Percentiles rank a stretch among this genome's conserved stretches.
phyloP scores from a whole-genome alignment of 2,888 invertebrate genomes.

The Rhagophthalmus giganteus region DNA sequence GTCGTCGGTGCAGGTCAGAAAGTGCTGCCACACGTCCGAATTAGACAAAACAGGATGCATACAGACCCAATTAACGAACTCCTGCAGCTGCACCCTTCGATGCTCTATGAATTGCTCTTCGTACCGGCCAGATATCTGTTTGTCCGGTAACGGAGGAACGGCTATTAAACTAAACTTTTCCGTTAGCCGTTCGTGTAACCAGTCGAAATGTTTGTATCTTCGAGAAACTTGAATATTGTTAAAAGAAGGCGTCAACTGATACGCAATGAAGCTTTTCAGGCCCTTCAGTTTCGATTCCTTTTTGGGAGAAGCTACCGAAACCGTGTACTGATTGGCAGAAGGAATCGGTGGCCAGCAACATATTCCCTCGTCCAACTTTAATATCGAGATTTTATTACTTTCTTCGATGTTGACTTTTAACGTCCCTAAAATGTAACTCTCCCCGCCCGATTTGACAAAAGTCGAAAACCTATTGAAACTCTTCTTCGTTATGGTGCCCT shows the following conservation, averaged over 20 bases:
- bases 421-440: conserved; percentile 84
- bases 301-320: conserved; percentile 91
- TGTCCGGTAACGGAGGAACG: conserved; percentile 96
- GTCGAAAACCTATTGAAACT: conserved; percentile 81
- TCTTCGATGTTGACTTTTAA: conserved; percentile 70
- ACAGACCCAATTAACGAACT: conserved; percentile 96
- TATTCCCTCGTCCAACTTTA: conserved; percentile 69
- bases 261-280: conserved; percentile 95
- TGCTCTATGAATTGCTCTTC: conserved; percentile 97
- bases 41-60: conserved; percentile 92
- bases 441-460: conserved; percentile 87
- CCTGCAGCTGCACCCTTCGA: conserved; percentile 89
- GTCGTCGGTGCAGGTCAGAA: conserved; percentile 95
- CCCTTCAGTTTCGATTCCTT: conserved; percentile 98
- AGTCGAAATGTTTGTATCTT: conserved; percentile 98
- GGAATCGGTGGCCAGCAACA: conserved; percentile 77
- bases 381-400: conserved; percentile 70
- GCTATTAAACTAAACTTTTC: conserved; percentile 94
- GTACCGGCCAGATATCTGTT: conserved; percentile 95
- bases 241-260: conserved; percentile 93
- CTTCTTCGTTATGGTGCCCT: conserved; percentile 70
- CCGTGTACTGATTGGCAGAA: conserved; percentile 69
- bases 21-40: conserved; percentile 94
- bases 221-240: conserved; percentile 91
- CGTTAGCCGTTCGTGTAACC: conserved; percentile 92